A percentile compares a stretch with the other conserved stretches of the same genome.
Conservation (phyloP, 2,113 vertebrate species). For the Oncorhynchus kisutch region DNA sequence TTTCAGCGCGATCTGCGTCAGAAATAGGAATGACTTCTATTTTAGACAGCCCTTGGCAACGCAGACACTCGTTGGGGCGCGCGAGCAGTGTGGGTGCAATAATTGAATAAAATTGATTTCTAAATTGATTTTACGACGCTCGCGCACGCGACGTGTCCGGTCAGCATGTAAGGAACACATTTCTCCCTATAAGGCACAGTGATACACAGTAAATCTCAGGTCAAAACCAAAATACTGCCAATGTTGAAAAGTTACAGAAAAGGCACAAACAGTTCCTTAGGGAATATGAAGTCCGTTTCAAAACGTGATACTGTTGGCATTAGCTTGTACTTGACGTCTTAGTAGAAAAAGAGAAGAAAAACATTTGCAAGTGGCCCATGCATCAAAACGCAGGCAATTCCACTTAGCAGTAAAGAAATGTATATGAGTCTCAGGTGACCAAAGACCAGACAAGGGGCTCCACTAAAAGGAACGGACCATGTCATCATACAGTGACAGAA, state of each 20-base stretch:
- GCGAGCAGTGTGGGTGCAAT: too few relatives aligned
- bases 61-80: too few relatives aligned
- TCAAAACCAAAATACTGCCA: slow-evolving; percentile 18
- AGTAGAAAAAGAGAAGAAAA: slow-evolving; percentile 30
- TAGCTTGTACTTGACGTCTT: slow-evolving; percentile 38
- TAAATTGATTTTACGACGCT: too few relatives aligned
- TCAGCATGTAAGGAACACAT: slow-evolving; percentile 3
- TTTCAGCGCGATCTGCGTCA: too few relatives aligned
- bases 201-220: slow-evolving; percentile 28
- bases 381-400: slow-evolving; percentile 27
- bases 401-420: slow-evolving; percentile 23
- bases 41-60: too few relatives aligned
- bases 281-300: slow-evolving; percentile 29
- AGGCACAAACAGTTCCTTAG: slow-evolving; percentile 19
- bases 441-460: slow-evolving; percentile 37
- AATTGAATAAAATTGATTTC: too few relatives aligned
- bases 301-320: slow-evolving; percentile 32
- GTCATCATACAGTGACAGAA: slow-evolving; percentile 21
- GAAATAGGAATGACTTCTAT: too few relatives aligned
- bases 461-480: slow-evolving; percentile 9
- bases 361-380: slow-evolving; percentile 39
- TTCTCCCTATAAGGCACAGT: slow-evolving; percentile 39
- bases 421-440: slow-evolving; percentile 17
- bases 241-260: slow-evolving; percentile 25
- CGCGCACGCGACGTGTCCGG: too few relatives aligned